Evolutionary conservation across 2,888 invertebrate species (phyloP), one percentile per base, ranked within the genome.

Genomic region (Metopia argyrocephala): DNA sequence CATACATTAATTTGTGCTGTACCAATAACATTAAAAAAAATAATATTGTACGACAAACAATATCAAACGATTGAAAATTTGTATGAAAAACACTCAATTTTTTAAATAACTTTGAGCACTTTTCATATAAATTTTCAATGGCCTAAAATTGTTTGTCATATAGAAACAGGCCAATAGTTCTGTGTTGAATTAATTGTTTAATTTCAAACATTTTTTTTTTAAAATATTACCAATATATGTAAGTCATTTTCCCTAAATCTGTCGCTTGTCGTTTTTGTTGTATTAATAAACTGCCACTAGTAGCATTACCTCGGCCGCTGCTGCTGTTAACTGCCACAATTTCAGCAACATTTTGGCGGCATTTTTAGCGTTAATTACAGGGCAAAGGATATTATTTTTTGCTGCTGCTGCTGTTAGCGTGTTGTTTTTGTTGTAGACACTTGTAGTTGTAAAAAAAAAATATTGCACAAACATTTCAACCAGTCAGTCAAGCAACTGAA

Each of bases 341-440:
- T 23, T 64, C 65, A 68, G 48, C 50, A 64, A 48, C 25, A 23
- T 52, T 56, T 78, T 61, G 61, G 74, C 81, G 81, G 81, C 70
- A 66, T 78, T 65, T 48, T 64, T 46, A 48, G 70, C 66, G 54
- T 62, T 81, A 81, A 81, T 81, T 81, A 81, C 78, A 81, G 74
- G 74, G 57, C 73, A 75, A 68, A 73, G 65, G 78, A 78, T 71
- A 78, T 66, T 62, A 59, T 54, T 56, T 56, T 28, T 56, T 20
- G 5, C 38, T 38, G 1, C 38, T 38, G 38, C 38, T 38, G 38
- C 15, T n/a, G n/a, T n/a, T n/a, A 12, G 38, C 48, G 6, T 31
- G 54, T 76, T 64, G 18, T 25, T 62, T 57, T 15, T 59, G 52
- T 61, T 61, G n/a, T 21, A n/a, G 31, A 48, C 27, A 70, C 52